phyloP scores from a whole-genome alignment of 92 coral and sea anemone genomes.

The Zoanthus solanderi region DNA sequence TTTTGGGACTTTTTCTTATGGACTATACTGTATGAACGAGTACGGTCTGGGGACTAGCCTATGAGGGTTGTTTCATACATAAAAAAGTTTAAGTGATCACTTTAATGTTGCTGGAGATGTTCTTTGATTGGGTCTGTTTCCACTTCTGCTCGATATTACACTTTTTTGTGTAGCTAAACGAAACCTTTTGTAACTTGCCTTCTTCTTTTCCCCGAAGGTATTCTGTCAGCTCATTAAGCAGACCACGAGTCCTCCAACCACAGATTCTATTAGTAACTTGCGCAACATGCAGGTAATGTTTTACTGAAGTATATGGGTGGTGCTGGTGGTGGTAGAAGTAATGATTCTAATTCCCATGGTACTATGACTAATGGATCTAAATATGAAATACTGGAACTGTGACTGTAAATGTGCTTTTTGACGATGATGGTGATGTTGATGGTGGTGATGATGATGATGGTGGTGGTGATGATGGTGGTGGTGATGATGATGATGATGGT shows the following conservation, averaged over 20 bases:
- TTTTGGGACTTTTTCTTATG: too few species aligned
- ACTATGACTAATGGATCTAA: too few species aligned
- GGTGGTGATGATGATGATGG: not conserved
- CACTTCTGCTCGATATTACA: not conserved
- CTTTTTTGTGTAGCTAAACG: not conserved
- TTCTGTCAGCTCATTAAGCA: slow-evolving; percentile 96
- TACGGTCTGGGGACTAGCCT: too few species aligned
- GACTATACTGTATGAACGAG: too few species aligned
- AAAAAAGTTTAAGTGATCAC: too few species aligned
- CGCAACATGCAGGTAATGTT: slow-evolving; percentile 92
- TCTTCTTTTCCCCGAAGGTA: slow-evolving; percentile 62
- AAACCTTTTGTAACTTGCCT: not conserved
- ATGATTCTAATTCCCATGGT: not conserved
- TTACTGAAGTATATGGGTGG: not conserved
- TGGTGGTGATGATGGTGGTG: not conserved
- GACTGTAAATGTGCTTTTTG: too few species aligned
- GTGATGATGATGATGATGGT: too few species aligned
- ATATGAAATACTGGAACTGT: too few species aligned
- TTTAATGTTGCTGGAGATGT: too few species aligned
- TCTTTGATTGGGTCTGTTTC: too few species aligned
- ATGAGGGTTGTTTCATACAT: too few species aligned
- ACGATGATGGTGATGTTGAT: not conserved
- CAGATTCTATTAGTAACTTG: slow-evolving; percentile 93
- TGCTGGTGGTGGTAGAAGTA: not conserved
- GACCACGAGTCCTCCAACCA: slow-evolving; percentile 88